Percentiles rank a stretch among this genome's conserved stretches.
These are phyloP conservation scores for Drosophila sturtevanti DNA, from an alignment of 1,140 invertebrate species.

Conservation along the genomic window DNA sequence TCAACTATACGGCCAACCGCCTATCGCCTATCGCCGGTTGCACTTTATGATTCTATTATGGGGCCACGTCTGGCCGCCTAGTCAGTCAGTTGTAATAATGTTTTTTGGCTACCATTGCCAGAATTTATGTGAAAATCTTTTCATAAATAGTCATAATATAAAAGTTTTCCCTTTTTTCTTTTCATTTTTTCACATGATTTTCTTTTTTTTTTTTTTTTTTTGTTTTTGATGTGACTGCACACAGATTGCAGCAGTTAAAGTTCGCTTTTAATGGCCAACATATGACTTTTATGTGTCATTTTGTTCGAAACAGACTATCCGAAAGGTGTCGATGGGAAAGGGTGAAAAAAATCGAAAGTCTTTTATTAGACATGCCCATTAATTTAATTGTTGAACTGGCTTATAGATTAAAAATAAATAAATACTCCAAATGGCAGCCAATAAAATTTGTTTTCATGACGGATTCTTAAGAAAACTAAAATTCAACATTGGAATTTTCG, in stretches of 20 bases:
- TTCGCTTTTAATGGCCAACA: constrained; percentile 51
- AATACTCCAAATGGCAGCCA: neutral
- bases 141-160: constrained; percentile 58
- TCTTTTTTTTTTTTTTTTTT: neutral
- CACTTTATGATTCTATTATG: constrained; percentile 65
- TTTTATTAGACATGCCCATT: neutral
- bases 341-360: neutral
- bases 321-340: neutral
- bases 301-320: neutral
- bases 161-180: constrained; percentile 22
- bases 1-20: neutral
- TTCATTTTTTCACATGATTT: neutral
- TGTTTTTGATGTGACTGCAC: constrained; percentile 30
- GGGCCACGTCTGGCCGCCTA: constrained; percentile 28
- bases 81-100: constrained; percentile 6
- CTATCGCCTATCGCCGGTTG: constrained; percentile 45
- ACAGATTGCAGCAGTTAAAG: constrained; percentile 42
- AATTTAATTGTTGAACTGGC: constrained; percentile 3
- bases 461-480: neutral
- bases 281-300: constrained; percentile 45
- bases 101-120: constrained; percentile 38
- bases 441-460: neutral
- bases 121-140: constrained; percentile 30
- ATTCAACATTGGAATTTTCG: neutral
- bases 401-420: constrained; percentile 9